Base-by-base conservation (phyloP, 1,140 invertebrate species). In the Drosophila micromelanica region DNA sequence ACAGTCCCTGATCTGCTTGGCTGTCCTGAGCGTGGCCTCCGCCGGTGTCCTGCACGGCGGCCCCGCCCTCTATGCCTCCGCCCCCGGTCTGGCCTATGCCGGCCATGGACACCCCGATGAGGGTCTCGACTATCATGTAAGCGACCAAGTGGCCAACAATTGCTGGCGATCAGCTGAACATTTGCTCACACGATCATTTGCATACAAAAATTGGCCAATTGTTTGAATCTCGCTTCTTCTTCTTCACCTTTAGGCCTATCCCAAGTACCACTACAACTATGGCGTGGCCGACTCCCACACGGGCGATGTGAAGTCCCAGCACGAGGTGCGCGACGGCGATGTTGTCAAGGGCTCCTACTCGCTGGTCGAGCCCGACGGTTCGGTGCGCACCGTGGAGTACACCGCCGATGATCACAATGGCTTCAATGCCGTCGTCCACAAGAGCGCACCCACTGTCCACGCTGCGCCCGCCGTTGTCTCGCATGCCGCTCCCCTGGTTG, bases 351-450 rank as follows among this genome's bases (percentile, higher is more conserved):
- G 94, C 54, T 93, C 94, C 82, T 94, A 94, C 90, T 94, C 93
- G 6, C 90, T 94, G 15, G 92, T 94, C 2, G 94, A 94, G 73
- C 93, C 94, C n/a, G 94, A 94, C 61, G 94, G 94, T 59, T 93
- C 93, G 4, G 93, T 93, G 67, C 92, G 94, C 43, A 94, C 91
- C 55, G 95, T 95, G 45, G 93, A 94, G 78, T 96, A 96, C 90
- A 95, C 94, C 1, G 95, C 95, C 11, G 95, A 96, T 86, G 94
- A 95, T 67, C 94, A 94, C 79, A 95, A 94, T 72, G 95, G 95
- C 2, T 93, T 93, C 90, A 93, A 93, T 55, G 93, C 93, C 9
- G 92, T 93, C 2, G 92, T 93, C 3, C 92, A 92, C 84, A 93
- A 93, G 90, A 92, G 89, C 15, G 92, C 89, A 13, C 91, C 91